Base-by-base conservation (phyloP, 2,797 vertebrate genomes). In the Anableps anableps region DNA sequence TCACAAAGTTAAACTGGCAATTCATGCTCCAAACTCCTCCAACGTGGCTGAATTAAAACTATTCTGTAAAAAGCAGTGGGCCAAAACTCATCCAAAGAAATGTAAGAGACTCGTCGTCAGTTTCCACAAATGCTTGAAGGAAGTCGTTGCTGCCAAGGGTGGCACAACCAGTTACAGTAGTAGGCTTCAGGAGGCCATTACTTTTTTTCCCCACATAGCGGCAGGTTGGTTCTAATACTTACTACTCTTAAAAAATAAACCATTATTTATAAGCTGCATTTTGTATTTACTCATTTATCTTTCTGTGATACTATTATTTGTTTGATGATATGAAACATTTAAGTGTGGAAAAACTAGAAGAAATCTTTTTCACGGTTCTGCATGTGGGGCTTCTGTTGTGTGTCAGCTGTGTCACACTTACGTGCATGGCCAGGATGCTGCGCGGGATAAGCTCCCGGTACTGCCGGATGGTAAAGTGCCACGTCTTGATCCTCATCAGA, bases 391-490 rank as follows among this genome's bases (percentile, higher is more conserved):
- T 29, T 53, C 19, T n/a, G 91, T 75, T 72, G 70, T 48, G 5
- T 70, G 80, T 77, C 77, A 68, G 79, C 89, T 89, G 87, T 82
- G 78, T 89, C 81, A 90, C 79, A 99, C 98, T 99, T 96, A 99
- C 99, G 91, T 99, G 99, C 98, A 99, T 99, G 96, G 99, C 99
- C 94, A 99, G 96, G 92, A 99, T 98, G 95, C 98, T 99, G 93
- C 97, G 97, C 74, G 98, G 98, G 93, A 99, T 97, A 94, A 99
- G 95, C 93, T 99, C 99, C 92, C 98, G 94, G 95, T 99, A 98
- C 94, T 99, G 99, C 93, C 99, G 96, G 96, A 99, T 98, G 95
- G 97, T 99, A 96, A 99, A 99, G 97, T 99, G 98, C 99, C 99
- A 99, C 55, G 97, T 98, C 96, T 99, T 99, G 96, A 99, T 99